Evolutionary conservation across 2,888 invertebrate species (phyloP).

Genomic region (Lepidocyrtoides sp.): DNA sequence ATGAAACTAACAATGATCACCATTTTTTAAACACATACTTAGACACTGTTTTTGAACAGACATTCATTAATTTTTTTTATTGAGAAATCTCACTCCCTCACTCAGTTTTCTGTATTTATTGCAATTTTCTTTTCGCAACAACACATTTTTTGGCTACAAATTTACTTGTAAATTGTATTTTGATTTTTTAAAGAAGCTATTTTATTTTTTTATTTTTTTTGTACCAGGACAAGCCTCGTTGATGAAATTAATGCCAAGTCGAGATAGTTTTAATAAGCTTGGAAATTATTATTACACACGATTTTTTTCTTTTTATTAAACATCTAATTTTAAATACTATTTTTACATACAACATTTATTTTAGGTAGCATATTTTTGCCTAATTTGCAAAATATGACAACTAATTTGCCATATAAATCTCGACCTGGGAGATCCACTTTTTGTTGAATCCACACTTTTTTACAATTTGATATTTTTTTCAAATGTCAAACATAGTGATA

Average conservation of each 20-base stretch:
- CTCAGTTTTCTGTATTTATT: constrained; percentile 12
- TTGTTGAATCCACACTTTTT: not conserved
- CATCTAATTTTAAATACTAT: too few species aligned
- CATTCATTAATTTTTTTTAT: not conserved
- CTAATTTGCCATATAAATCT: not conserved
- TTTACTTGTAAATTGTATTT: not conserved
- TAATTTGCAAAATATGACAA: not conserved
- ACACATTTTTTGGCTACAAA: not conserved
- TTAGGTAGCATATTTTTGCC: too few species aligned
- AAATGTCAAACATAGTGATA: not conserved
- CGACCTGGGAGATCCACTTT: too few species aligned
- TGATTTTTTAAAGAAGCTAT: not conserved
- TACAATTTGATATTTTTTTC: not conserved
- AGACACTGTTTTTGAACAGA: not conserved
- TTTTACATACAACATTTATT: too few species aligned
- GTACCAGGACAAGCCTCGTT: not conserved
- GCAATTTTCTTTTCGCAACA: not conserved
- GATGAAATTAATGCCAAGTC: not conserved
- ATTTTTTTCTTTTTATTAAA: too few species aligned
- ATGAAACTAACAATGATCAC: constrained; percentile 42
- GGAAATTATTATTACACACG: not conserved
- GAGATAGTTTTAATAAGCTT: not conserved
- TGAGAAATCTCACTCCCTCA: not conserved
- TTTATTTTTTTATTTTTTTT: not conserved
- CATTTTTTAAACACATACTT: constrained; percentile 28